Evolutionary conservation across 2,888 invertebrate species (phyloP).

Genomic region (Petrophora chlorosata): DNA sequence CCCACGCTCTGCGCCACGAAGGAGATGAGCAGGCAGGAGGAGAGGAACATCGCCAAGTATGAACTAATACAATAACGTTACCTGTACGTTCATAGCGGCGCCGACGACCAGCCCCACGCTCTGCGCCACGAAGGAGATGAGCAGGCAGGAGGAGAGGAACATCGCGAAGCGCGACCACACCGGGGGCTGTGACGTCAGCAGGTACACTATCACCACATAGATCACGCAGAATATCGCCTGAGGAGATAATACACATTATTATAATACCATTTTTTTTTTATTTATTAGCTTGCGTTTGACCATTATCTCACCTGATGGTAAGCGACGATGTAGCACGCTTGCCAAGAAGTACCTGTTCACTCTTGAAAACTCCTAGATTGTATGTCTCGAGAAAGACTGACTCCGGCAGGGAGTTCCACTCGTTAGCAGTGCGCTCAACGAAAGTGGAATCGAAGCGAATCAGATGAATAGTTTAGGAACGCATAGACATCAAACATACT

Average conservation of each 20-base stretch:
- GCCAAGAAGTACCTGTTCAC: no score
- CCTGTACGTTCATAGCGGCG: constrained; percentile 96
- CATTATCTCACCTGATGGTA: no score
- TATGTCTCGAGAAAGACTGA: no score
- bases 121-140: constrained; percentile 97
- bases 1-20: background rate
- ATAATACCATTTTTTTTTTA: background rate
- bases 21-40: background rate
- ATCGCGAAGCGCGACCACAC: constrained; percentile 92
- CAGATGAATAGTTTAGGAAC: no score
- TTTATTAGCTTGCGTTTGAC: no score
- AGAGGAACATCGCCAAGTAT: no score
- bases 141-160: constrained; percentile 93
- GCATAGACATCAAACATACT: no score
- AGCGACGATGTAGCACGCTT: no score
- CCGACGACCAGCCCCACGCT: constrained; percentile 97
- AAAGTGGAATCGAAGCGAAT: no score
- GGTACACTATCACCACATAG: constrained; percentile 96
- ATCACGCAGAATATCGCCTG: constrained; percentile 97
- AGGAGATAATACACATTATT: constrained; percentile 44
- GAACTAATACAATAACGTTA: constrained; percentile 60
- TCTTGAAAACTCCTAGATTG: no score
- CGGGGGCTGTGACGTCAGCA: constrained; percentile 96
- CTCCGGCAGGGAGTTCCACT: no score
- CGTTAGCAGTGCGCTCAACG: no score